Evolutionary conservation across 2,797 vertebrate genomes (phyloP).

Genomic region (Astyanax mexicanus): DNA sequence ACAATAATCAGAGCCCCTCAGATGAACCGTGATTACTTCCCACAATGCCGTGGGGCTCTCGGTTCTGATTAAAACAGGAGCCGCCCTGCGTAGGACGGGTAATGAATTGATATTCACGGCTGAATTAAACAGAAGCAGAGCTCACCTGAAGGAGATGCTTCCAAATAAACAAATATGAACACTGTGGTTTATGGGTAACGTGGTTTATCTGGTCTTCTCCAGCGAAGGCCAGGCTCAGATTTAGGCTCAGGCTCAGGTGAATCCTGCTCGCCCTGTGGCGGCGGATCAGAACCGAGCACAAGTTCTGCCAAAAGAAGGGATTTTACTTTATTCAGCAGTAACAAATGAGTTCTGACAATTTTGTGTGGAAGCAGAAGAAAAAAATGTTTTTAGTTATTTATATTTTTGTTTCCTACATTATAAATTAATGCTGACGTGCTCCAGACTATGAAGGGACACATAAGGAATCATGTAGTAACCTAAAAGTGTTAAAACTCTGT

Average conservation of each 20-base stretch:
- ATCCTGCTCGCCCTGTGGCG: background rate
- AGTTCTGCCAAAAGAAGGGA: background rate
- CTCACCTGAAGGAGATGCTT: conserved; percentile 47
- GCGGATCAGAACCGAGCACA: background rate
- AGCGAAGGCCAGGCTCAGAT: background rate
- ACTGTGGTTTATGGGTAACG: background rate
- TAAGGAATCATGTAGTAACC: too few relatives aligned
- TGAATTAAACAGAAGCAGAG: conserved; percentile 42
- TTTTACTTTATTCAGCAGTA: background rate
- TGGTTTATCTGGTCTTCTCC: conserved; percentile 19
- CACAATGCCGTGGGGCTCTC: conserved; percentile 36
- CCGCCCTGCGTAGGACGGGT: conserved; percentile 43
- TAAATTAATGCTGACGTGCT: too few relatives aligned
- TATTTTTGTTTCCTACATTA: too few relatives aligned
- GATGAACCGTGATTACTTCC: conserved; percentile 50
- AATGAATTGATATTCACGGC: conserved; percentile 54
- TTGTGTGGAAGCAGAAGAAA: too few relatives aligned
- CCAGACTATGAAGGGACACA: too few relatives aligned
- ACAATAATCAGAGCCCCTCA: conserved; percentile 42
- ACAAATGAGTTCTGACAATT: background rate
- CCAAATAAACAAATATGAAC: conserved; percentile 47
- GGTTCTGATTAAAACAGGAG: conserved; percentile 48
- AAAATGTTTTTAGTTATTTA: too few relatives aligned
- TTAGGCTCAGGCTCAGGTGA: conserved; percentile 8
- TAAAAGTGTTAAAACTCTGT: too few relatives aligned